Conservation (phyloP, 2,888 invertebrate species). For the Drosophila sordidula region DNA sequence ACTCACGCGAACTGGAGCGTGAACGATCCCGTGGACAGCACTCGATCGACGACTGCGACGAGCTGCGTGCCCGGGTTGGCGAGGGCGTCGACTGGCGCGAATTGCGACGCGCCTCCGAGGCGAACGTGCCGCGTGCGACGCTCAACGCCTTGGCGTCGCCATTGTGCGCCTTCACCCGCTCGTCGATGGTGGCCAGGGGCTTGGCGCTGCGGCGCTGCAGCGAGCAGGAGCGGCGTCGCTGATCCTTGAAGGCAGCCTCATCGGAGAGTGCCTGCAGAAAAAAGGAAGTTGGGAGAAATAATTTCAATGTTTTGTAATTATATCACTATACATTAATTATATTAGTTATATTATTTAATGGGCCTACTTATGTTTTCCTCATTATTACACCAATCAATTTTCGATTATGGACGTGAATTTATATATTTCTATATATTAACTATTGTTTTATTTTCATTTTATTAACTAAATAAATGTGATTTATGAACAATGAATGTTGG, state of each 20-base stretch:
- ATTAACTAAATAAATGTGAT: too few relatives aligned
- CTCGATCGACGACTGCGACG: slow-evolving; percentile 83
- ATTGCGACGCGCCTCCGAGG: slow-evolving; percentile 80
- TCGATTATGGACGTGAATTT: too few relatives aligned
- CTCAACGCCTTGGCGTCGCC: slow-evolving; percentile 60
- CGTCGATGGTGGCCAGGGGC: slow-evolving; percentile 84
- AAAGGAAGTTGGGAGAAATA: too few relatives aligned
- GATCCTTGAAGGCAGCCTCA: slow-evolving; percentile 85
- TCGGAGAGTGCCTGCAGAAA: slow-evolving; percentile 86
- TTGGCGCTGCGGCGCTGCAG: slow-evolving; percentile 80
- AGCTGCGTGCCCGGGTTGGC: slow-evolving; percentile 77
- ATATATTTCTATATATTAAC: background rate
- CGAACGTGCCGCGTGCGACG: slow-evolving; percentile 74
- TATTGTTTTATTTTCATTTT: too few relatives aligned
- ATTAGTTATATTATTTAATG: too few relatives aligned
- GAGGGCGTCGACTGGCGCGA: slow-evolving; percentile 71
- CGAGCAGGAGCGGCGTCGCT: slow-evolving; percentile 81
- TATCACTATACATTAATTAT: too few relatives aligned
- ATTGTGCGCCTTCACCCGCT: slow-evolving; percentile 76
- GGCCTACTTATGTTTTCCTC: too few relatives aligned
- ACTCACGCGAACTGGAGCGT: slow-evolving; percentile 82
- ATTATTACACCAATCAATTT: too few relatives aligned
- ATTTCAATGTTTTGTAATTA: too few relatives aligned
- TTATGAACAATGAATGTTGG: too few relatives aligned
- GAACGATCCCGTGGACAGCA: slow-evolving; percentile 82